Conservation (phyloP, 1,140 invertebrate species). For the Copidosoma floridanum region DNA sequence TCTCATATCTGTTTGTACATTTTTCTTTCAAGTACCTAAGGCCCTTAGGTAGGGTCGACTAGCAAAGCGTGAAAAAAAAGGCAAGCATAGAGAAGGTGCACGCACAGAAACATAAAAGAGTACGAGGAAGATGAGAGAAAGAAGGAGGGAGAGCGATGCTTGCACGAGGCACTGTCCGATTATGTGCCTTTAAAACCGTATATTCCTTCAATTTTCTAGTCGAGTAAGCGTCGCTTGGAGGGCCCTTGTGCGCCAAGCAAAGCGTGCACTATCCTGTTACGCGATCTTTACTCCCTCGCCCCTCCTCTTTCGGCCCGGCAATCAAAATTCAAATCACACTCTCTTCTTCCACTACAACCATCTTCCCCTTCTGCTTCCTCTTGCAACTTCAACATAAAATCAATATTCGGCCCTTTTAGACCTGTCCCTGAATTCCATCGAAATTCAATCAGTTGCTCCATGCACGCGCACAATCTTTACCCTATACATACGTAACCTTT, state of each 20-base stretch:
- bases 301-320: constrained; percentile 47
- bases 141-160: too few relatives aligned
- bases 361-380: too few relatives aligned
- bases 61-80: too few relatives aligned
- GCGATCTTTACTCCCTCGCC: too few relatives aligned
- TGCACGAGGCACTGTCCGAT: constrained; percentile 22
- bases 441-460: constrained; percentile 50
- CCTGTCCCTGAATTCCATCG: constrained; percentile 42
- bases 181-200: constrained; percentile 44
- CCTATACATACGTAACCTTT: too few relatives aligned
- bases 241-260: constrained; percentile 53
- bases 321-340: constrained; percentile 60
- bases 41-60: too few relatives aligned
- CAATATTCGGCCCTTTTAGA: constrained; percentile 51
- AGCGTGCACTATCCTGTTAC: constrained; percentile 60
- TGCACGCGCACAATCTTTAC: constrained; percentile 20
- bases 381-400: constrained; percentile 56
- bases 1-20: too few relatives aligned
- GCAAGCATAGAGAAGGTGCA: too few relatives aligned
- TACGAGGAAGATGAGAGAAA: too few relatives aligned
- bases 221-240: constrained; percentile 53
- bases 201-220: constrained; percentile 55
- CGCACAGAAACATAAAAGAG: too few relatives aligned
- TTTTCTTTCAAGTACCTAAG: too few relatives aligned
- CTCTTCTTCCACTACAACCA: too few relatives aligned